Percentiles rank a stretch among this genome's conserved stretches.
These are phyloP conservation scores for Mastacembelus armatus DNA, from an alignment of 2,797 vertebrate genomes.

Conservation along the genomic window DNA sequence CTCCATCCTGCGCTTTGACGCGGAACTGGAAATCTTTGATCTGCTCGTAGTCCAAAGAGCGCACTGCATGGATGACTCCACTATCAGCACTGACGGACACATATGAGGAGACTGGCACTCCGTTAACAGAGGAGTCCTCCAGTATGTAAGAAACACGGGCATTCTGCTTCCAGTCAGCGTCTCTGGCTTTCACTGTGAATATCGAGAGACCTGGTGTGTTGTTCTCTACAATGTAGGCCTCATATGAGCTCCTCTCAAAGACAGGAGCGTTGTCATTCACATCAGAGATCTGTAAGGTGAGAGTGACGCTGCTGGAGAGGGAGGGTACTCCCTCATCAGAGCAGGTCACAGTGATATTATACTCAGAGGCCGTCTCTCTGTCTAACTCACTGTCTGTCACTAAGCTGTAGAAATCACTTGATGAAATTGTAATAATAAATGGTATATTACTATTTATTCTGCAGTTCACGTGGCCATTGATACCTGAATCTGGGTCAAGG, in stretches of 20 bases:
- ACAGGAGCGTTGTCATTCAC: constrained; percentile 82
- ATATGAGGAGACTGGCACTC: constrained; percentile 53
- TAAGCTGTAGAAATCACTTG: constrained; percentile 70
- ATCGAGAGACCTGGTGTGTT: constrained; percentile 62
- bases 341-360: constrained; percentile 78
- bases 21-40: constrained; percentile 57
- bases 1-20: constrained; percentile 73
- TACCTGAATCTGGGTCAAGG: constrained; percentile 76
- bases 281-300: constrained; percentile 79
- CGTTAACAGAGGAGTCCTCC: constrained; percentile 43
- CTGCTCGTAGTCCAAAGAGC: constrained; percentile 81
- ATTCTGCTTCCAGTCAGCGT: constrained; percentile 71
- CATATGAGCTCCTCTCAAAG: constrained; percentile 78
- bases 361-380: constrained; percentile 68
- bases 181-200: constrained; percentile 61
- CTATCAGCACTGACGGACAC: constrained; percentile 36
- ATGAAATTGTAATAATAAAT: constrained; percentile 67
- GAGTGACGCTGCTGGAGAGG: constrained; percentile 74
- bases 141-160: constrained; percentile 68
- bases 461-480: constrained; percentile 78
- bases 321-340: constrained; percentile 77
- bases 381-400: constrained; percentile 66
- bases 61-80: constrained; percentile 47
- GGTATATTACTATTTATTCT: constrained; percentile 50
- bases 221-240: constrained; percentile 64